phyloP scores from a whole-genome alignment of 2,888 invertebrate genomes.

The Hydraecia micacea region DNA sequence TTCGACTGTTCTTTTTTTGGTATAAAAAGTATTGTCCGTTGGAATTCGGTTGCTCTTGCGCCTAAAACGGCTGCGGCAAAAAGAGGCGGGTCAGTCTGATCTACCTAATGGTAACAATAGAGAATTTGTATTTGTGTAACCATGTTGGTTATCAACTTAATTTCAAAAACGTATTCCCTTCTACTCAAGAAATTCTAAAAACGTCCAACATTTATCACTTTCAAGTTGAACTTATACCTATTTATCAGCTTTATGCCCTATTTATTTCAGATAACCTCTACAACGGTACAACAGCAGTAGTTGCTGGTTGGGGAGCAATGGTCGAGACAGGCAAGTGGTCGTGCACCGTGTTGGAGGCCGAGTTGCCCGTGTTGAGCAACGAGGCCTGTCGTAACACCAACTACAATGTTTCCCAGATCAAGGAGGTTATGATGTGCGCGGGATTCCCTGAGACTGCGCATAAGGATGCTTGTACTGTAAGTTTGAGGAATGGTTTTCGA shows the following conservation, averaged over 20 bases:
- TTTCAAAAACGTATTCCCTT: too few species aligned
- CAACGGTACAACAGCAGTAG: conserved; percentile 92
- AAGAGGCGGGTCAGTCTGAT: neutral
- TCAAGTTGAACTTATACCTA: too few species aligned
- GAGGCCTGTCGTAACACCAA: conserved; percentile 93
- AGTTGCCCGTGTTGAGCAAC: conserved; percentile 92
- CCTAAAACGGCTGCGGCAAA: neutral
- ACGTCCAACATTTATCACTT: neutral
- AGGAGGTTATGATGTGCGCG: conserved; percentile 97
- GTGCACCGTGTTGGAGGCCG: conserved; percentile 95
- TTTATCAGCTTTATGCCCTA: neutral
- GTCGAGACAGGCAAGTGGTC: conserved; percentile 96
- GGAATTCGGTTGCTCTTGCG: neutral
- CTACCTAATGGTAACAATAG: neutral
- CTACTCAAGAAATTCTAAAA: neutral
- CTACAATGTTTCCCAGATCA: conserved; percentile 95
- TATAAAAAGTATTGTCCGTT: neutral
- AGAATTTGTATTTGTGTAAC: neutral
- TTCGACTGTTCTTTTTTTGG: neutral
- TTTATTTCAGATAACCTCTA: conserved; percentile 91
- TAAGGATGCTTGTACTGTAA: conserved; percentile 95
- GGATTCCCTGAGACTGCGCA: conserved; percentile 93
- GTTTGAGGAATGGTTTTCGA: conserved; percentile 35
- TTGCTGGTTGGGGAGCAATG: conserved; percentile 96
- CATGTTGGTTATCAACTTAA: too few species aligned